A percentile compares a stretch with the other conserved stretches of the same genome.
Evolutionary conservation across 1,140 invertebrate species (phyloP).

Genomic region (Achatina immaculata): DNA sequence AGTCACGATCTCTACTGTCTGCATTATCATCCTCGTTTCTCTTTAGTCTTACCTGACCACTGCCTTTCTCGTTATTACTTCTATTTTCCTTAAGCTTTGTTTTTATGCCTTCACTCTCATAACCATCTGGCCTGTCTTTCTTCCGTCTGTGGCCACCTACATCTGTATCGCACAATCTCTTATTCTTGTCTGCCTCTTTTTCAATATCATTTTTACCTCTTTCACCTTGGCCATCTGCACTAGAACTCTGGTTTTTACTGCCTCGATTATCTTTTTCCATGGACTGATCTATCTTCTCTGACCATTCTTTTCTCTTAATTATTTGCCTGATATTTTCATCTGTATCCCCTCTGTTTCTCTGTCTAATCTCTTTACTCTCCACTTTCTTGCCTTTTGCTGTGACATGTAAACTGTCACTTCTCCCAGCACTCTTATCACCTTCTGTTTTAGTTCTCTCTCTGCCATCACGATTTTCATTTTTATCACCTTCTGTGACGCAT

Average conservation of each 20-base stretch:
- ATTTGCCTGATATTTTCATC: neutral
- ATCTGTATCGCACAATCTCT: neutral
- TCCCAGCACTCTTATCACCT: neutral
- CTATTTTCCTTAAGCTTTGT: neutral
- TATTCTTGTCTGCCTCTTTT: neutral
- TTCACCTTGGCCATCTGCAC: neutral
- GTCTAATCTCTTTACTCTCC: neutral
- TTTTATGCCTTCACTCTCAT: neutral
- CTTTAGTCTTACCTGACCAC: too few relatives aligned
- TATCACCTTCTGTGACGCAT: neutral
- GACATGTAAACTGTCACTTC: neutral
- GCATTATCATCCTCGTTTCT: too few relatives aligned
- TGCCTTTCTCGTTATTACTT: neutral
- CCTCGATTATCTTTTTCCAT: neutral
- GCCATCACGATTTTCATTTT: neutral
- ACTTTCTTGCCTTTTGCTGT: slow-evolving; percentile 19
- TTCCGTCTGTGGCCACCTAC: neutral
- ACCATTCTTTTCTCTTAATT: neutral
- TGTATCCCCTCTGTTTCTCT: neutral
- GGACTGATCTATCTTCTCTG: neutral
- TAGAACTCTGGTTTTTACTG: neutral
- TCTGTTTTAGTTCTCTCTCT: neutral
- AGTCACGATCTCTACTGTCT: neutral
- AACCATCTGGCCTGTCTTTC: neutral
- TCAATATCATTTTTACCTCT: neutral